Evolutionary conservation across 2,797 vertebrate species (phyloP), one percentile per base, ranked within the genome.

Genomic region (Acrossocheilus fasciatus): DNA sequence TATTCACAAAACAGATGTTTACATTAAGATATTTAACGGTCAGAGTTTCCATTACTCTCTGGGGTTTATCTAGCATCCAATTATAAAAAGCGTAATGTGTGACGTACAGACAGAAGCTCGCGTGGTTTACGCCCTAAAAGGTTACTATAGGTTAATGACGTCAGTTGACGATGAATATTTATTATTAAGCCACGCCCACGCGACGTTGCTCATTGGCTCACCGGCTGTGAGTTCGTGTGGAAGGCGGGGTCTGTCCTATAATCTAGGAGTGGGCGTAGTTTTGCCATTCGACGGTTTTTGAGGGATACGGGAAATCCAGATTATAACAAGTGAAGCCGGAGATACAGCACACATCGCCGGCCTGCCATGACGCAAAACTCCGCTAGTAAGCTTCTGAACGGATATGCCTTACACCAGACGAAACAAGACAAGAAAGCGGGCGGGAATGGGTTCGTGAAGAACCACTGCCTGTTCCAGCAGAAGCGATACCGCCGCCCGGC

Each of bases 401-500:
- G 95, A 10, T 93, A 95, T 45, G 76, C 81, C 85, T 93, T 94
- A 87, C 93, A 92, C 78, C 91, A 91, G 50, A 87, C 91, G 23
- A 77, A 92, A 0, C 93, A 90, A n/a, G 93, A 92, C 0, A 93
- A 89, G 76, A 95, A 91, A 82, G 1, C 90, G 50, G 88, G 77
- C 52, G 93, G 92, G 92, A 96, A 96, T 93, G 94, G 95, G 91
- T 95, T 93, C 91, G 92, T 93, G 91, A 96, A 95, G 91, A 95
- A 87, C 91, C 94, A 92, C 86, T 92, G 93, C 74, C 47, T 92
- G 87, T 92, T 93, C 15, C 91, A 93, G 57, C 92, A 91, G 11
- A 93, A 93, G 73, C 95, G 95, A 92, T 94, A 89, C 77, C 93
- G 91, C 54, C 92, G 90, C 87, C 89, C 91, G 84, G 83, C 91